These are phyloP conservation scores for Maniola jurtina DNA, from an alignment of 1,140 invertebrate species.

Conservation along the genomic window DNA sequence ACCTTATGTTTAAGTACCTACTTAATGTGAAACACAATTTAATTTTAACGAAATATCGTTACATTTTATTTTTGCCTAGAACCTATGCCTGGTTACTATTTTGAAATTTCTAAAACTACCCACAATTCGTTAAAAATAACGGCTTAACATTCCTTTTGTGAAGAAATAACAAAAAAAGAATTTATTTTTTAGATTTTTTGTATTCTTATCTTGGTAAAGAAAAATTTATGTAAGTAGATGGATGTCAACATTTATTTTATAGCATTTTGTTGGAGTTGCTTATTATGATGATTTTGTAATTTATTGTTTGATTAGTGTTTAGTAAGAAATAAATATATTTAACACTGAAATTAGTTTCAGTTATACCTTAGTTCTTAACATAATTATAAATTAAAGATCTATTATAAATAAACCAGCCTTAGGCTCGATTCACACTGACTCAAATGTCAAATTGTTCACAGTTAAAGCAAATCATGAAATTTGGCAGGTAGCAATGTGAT, in stretches of 20 bases:
- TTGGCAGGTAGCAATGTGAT: no score
- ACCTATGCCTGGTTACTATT: neutral
- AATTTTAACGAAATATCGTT: no score
- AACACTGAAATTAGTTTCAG: constrained; percentile 11
- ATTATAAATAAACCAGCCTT: no score
- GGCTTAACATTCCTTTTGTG: constrained; percentile 47
- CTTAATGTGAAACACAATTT: neutral
- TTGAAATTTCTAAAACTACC: constrained; percentile 4
- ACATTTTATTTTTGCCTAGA: neutral
- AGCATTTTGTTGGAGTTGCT: constrained; percentile 49
- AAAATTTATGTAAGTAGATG: neutral
- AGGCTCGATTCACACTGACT: no score
- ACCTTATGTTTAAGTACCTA: neutral
- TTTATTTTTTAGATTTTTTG: constrained; percentile 27
- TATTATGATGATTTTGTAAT: constrained; percentile 22
- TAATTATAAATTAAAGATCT: no score
- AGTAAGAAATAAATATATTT: constrained; percentile 39
- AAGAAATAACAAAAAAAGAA: constrained; percentile 23
- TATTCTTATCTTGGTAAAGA: constrained; percentile 6
- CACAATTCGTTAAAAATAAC: constrained; percentile 18
- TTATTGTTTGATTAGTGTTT: constrained; percentile 39
- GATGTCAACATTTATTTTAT: constrained; percentile 37
- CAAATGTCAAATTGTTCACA: no score
- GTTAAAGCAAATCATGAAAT: no score
- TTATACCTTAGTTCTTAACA: neutral